phyloP scores from a whole-genome alignment of 1,140 invertebrate genomes.

The Saxidomus purpurata region DNA sequence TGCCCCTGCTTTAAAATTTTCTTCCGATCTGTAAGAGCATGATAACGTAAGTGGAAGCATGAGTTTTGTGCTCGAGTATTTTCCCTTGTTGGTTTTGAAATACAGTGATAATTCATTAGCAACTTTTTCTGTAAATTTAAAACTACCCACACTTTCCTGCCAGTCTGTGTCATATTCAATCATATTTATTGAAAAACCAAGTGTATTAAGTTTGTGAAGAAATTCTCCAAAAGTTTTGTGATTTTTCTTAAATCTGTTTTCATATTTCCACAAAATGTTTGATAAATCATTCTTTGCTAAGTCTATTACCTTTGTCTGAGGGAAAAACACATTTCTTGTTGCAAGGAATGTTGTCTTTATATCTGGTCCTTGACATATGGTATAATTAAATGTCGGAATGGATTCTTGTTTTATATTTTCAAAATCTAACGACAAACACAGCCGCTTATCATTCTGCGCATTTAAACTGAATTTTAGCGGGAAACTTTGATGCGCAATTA shows the following conservation, averaged over 20 bases:
- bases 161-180: slow-evolving; percentile 92
- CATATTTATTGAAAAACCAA: slow-evolving; percentile 68
- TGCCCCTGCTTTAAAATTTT: slow-evolving; percentile 85
- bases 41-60: slow-evolving; percentile 97
- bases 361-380: slow-evolving; percentile 70
- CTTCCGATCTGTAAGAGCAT: slow-evolving; percentile 91
- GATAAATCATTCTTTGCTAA: slow-evolving; percentile 55
- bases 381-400: slow-evolving; percentile 65
- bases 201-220: slow-evolving; percentile 86
- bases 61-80: slow-evolving; percentile 90
- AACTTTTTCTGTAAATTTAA: slow-evolving; percentile 90
- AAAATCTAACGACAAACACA: slow-evolving; percentile 56
- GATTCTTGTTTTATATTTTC: background rate
- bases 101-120: slow-evolving; percentile 89
- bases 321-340: slow-evolving; percentile 60
- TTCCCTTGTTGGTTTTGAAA: slow-evolving; percentile 87
- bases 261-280: slow-evolving; percentile 62
- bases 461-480: slow-evolving; percentile 74
- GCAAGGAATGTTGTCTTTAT: slow-evolving; percentile 67
- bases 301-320: slow-evolving; percentile 37
- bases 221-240: slow-evolving; percentile 61
- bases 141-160: slow-evolving; percentile 94
- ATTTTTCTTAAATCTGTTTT: slow-evolving; percentile 13
- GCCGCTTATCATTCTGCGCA: slow-evolving; percentile 9
- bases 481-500: slow-evolving; percentile 68